phyloP scores from a whole-genome alignment of 2,113 vertebrate genomes.

The Cynopterus brachyotis region DNA sequence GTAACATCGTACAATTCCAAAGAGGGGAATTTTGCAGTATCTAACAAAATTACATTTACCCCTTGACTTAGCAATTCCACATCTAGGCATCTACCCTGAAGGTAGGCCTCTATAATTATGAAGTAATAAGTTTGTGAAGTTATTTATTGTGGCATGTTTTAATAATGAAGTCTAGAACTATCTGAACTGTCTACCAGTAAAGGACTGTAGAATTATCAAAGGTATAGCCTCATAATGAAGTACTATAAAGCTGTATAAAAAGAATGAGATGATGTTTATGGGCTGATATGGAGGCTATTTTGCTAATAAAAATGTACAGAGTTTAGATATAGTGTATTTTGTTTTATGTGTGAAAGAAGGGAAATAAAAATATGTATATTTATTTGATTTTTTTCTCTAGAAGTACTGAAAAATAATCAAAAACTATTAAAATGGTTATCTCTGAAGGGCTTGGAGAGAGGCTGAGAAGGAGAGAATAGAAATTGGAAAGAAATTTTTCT shows the following conservation, averaged over 20 bases:
- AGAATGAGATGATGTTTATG: not conserved
- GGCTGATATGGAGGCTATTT: not conserved
- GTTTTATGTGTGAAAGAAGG: not conserved
- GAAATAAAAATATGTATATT: not conserved
- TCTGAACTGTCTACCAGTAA: not conserved
- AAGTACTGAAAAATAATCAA: not conserved
- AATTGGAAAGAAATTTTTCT: slow-evolving; percentile 6
- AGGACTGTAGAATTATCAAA: not conserved
- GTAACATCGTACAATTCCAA: not conserved
- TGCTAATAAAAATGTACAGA: not conserved
- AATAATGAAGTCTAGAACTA: not conserved
- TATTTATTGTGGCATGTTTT: slow-evolving; percentile 31
- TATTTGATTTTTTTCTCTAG: not conserved
- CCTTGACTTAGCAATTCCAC: not conserved
- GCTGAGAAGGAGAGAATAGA: not conserved
- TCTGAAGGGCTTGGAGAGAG: not conserved
- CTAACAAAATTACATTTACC: not conserved
- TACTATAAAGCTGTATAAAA: not conserved
- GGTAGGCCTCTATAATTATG: not conserved
- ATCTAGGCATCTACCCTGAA: not conserved
- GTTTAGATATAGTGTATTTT: not conserved
- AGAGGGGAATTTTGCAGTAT: not conserved
- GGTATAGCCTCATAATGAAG: slow-evolving; percentile 7
- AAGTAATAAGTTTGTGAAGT: slow-evolving; percentile 3
- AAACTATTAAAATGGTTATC: not conserved